These are phyloP conservation scores for Solea solea DNA, from an alignment of 2,113 vertebrate genomes.

Conservation along the genomic window DNA sequence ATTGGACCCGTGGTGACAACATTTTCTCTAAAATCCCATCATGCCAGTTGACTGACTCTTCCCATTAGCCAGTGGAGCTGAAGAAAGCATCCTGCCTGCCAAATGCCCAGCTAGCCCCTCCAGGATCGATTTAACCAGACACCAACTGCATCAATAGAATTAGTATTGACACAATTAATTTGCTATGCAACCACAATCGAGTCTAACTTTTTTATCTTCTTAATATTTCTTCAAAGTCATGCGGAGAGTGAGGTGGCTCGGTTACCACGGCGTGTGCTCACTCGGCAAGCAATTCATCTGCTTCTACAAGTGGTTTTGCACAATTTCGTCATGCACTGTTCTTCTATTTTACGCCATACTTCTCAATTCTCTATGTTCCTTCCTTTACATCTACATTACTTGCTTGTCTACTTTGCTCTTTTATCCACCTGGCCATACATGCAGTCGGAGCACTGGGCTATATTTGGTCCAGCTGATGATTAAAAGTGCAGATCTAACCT, in stretches of 20 bases:
- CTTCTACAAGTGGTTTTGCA: constrained; percentile 30
- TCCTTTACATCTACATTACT: constrained; percentile 45
- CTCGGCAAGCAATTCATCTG: constrained; percentile 52
- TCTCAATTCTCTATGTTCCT: neutral
- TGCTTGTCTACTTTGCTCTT: constrained; percentile 45
- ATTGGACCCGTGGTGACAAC: constrained; percentile 73
- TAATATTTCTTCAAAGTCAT: constrained; percentile 61
- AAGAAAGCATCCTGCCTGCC: constrained; percentile 63
- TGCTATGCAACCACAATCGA: constrained; percentile 72
- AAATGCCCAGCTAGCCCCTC: constrained; percentile 59
- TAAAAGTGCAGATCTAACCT: constrained; percentile 83
- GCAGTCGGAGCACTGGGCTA: constrained; percentile 68
- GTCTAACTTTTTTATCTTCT: constrained; percentile 69
- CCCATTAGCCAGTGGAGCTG: constrained; percentile 76
- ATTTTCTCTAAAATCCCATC: constrained; percentile 72
- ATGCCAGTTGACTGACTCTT: constrained; percentile 67
- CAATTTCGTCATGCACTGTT: constrained; percentile 10
- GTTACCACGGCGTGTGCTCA: constrained; percentile 54
- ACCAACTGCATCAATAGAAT: constrained; percentile 78
- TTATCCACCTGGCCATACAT: constrained; percentile 40
- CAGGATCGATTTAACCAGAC: constrained; percentile 75
- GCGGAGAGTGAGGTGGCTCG: constrained; percentile 53
- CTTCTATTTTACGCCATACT: constrained; percentile 8
- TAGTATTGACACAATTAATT: constrained; percentile 78
- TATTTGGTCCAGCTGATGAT: constrained; percentile 83